phyloP scores from a whole-genome alignment of 1,140 invertebrate genomes.

The Drosophila kikkawai region DNA sequence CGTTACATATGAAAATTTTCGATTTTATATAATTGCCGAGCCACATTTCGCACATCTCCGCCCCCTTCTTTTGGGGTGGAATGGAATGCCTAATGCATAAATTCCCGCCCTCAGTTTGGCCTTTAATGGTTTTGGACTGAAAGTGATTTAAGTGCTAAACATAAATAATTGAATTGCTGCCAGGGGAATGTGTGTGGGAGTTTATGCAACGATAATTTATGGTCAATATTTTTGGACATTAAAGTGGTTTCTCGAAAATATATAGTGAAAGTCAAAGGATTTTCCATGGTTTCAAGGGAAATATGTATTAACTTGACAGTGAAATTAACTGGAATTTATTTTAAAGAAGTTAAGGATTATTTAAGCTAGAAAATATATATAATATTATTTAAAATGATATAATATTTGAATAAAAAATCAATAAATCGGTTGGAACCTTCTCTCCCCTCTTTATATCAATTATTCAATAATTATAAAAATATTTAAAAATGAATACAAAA shows the following conservation, averaged over 20 bases:
- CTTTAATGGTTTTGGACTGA: neutral
- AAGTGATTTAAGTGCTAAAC: conserved; percentile 43
- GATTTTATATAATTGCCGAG: conserved; percentile 49
- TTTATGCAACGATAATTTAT: conserved; percentile 19
- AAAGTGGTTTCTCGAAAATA: conserved; percentile 3
- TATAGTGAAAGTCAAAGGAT: neutral
- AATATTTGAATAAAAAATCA: too few relatives aligned
- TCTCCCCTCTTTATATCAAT: too few relatives aligned
- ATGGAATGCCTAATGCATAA: conserved; percentile 24
- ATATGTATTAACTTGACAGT: neutral
- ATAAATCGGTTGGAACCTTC: too few relatives aligned
- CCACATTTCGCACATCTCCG: conserved; percentile 13
- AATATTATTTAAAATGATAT: too few relatives aligned
- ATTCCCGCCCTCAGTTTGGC: conserved; percentile 4
- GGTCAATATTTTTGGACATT: conserved; percentile 14
- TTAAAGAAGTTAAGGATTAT: too few relatives aligned
- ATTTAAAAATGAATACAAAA: neutral
- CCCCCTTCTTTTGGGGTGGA: neutral
- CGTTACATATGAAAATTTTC: conserved; percentile 33
- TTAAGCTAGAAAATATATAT: too few relatives aligned
- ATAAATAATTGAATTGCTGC: conserved; percentile 39
- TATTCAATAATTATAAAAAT: too few relatives aligned
- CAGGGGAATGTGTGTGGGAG: neutral
- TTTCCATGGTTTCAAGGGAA: neutral
- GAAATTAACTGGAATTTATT: neutral